Evolutionary conservation across 2,888 invertebrate genomes (phyloP).

Genomic region (Leucania comma): DNA sequence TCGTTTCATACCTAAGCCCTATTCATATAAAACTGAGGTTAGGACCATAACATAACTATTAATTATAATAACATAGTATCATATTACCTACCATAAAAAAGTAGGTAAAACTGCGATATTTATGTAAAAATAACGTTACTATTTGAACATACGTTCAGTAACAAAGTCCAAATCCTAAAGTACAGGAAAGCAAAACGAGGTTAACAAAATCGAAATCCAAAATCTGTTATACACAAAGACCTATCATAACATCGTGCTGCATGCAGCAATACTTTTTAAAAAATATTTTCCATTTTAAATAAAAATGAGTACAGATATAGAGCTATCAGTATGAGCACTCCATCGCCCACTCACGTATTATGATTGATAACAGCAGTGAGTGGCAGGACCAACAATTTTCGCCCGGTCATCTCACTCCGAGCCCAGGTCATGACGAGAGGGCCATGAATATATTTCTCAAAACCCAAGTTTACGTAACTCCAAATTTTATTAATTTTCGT

Average conservation of each 20-base stretch:
- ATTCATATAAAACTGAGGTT: neutral
- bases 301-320: neutral
- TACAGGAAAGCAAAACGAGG: neutral
- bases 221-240: constrained; percentile 1
- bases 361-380: constrained; percentile 55
- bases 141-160: too few species aligned
- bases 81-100: too few species aligned
- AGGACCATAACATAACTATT: too few species aligned
- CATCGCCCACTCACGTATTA: constrained; percentile 36
- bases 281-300: neutral
- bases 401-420: constrained; percentile 47
- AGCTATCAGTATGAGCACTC: constrained; percentile 30
- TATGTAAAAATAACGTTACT: neutral
- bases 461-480: constrained; percentile 13
- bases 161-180: neutral
- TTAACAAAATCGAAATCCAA: too few species aligned
- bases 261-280: constrained; percentile 4
- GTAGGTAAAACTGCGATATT: neutral
- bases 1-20: too few species aligned
- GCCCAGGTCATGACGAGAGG: constrained; percentile 33
- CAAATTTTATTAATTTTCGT: constrained; percentile 26
- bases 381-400: constrained; percentile 42
- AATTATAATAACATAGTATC: too few species aligned
- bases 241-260: neutral
- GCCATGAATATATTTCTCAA: constrained; percentile 37